A percentile compares a stretch with the other conserved stretches of the same genome.
These are phyloP conservation scores for Sus cebifrons DNA, from an alignment of 2,797 vertebrate species.

Conservation along the genomic window DNA sequence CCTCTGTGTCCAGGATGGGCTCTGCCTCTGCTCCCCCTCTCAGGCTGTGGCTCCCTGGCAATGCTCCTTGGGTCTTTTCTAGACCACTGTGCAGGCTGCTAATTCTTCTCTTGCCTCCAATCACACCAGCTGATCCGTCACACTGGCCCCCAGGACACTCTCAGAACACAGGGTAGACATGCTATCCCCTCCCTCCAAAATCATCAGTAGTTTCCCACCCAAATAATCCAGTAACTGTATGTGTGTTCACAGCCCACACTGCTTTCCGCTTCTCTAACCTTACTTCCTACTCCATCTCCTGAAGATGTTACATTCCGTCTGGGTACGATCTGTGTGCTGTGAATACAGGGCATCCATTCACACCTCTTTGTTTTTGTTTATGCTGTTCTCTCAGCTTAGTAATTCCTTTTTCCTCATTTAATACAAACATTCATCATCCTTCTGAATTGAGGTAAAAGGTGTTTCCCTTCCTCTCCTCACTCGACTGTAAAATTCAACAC, in stretches of 20 bases:
- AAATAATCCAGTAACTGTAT: rapidly evolving
- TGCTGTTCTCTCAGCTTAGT: background rate
- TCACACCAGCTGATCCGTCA: background rate
- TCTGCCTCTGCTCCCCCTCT: background rate
- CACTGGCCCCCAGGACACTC: background rate
- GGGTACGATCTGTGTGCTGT: rapidly evolving
- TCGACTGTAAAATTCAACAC: background rate
- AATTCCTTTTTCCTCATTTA: background rate
- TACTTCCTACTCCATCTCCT: background rate
- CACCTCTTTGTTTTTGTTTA: background rate
- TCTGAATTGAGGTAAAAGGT: background rate
- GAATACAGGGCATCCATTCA: rapidly evolving
- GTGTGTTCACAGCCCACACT: background rate
- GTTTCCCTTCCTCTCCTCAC: background rate
- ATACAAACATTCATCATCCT: background rate
- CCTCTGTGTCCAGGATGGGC: background rate
- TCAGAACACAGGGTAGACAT: background rate
- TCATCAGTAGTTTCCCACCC: background rate
- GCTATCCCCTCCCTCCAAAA: background rate
- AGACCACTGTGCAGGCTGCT: background rate
- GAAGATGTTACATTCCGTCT: rapidly evolving
- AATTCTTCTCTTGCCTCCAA: background rate
- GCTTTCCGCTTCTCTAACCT: background rate
- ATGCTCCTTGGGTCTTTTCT: background rate
- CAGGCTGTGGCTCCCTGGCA: rapidly evolving